Conservation (phyloP, 1,140 invertebrate species). For the Muscidifurax raptorellus region DNA sequence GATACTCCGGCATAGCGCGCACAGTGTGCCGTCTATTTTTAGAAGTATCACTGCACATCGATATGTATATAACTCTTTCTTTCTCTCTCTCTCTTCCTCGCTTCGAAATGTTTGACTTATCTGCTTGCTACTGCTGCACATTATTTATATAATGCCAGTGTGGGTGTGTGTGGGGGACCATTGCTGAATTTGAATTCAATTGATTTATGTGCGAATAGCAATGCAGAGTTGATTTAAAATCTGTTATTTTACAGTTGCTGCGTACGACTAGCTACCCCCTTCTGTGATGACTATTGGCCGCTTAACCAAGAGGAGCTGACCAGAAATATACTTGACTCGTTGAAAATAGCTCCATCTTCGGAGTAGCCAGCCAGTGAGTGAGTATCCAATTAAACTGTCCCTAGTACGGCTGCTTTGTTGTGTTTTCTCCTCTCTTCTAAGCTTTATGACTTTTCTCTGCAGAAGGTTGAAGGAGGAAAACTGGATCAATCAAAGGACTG, state of each 20-base stretch:
- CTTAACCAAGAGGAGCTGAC: neutral
- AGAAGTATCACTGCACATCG: slow-evolving; percentile 44
- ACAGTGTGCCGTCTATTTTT: slow-evolving; percentile 37
- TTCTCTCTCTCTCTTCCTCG: slow-evolving; percentile 5
- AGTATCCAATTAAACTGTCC: slow-evolving; percentile 2
- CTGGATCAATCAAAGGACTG: slow-evolving; percentile 19
- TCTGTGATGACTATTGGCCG: slow-evolving; percentile 19
- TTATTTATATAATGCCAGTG: slow-evolving; percentile 36
- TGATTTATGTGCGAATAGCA: neutral
- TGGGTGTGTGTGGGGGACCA: neutral
- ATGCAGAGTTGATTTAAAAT: neutral
- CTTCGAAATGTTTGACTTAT: slow-evolving; percentile 34
- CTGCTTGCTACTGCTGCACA: neutral
- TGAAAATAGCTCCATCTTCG: slow-evolving; percentile 26
- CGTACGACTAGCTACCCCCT: neutral
- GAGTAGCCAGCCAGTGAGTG: neutral
- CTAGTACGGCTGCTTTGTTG: neutral
- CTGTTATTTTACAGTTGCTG: slow-evolving; percentile 10
- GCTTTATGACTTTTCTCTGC: neutral
- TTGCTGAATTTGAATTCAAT: neutral
- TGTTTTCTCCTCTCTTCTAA: neutral
- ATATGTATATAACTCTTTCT: slow-evolving; percentile 19
- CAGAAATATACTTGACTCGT: slow-evolving; percentile 31
- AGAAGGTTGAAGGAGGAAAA: slow-evolving; percentile 23
- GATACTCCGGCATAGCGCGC: slow-evolving; percentile 27